Conservation (phyloP, 2,113 vertebrate species). For the Sarotherodon lohbergeri region DNA sequence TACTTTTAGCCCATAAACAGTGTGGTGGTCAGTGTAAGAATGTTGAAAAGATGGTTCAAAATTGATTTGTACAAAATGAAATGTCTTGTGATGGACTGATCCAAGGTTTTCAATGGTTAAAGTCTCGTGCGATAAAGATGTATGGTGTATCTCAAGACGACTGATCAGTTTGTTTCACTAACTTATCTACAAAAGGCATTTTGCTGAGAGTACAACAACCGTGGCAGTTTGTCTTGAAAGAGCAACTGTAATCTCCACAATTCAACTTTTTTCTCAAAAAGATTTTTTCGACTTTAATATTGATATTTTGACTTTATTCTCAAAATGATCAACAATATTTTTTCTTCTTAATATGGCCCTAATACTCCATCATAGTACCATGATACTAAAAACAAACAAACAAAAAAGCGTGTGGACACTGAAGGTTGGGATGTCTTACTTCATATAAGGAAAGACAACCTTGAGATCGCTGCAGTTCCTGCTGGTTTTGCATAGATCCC, state of each 20-base stretch:
- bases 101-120: not conserved
- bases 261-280: not conserved
- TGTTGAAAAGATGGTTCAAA: accelerated
- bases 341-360: not conserved
- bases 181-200: not conserved
- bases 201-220: not conserved
- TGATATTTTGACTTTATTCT: not conserved
- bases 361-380: not conserved
- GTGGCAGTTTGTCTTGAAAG: not conserved
- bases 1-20: not conserved
- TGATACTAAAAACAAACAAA: not conserved
- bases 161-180: not conserved
- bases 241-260: not conserved
- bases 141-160: not conserved
- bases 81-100: not conserved
- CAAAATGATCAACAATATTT: not conserved
- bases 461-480: not conserved
- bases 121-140: not conserved
- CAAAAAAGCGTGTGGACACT: not conserved
- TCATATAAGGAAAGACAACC: not conserved
- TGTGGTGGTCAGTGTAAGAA: not conserved
- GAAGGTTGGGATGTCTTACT: not conserved
- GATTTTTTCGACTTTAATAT: not conserved
- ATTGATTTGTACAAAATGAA: not conserved
- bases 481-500: not conserved